phyloP scores from a whole-genome alignment of 2,797 vertebrate genomes.

The Ctenopoma multispine region DNA sequence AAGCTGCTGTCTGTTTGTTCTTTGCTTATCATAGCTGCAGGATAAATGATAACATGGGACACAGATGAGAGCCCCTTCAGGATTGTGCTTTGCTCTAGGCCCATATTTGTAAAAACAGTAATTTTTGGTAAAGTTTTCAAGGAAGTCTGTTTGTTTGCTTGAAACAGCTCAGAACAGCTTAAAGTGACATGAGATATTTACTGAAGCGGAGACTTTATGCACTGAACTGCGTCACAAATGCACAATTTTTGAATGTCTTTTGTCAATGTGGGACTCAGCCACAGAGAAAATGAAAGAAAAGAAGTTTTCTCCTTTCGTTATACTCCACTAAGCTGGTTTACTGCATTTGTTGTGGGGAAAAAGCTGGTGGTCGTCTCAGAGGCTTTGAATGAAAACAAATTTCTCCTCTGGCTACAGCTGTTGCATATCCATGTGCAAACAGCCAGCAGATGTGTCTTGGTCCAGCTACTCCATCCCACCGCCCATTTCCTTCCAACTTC shows the following conservation, averaged over 20 bases:
- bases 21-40: constrained; percentile 54
- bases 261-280: constrained; percentile 54
- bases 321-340: constrained; percentile 67
- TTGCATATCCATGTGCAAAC: constrained; percentile 71
- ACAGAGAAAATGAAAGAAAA: constrained; percentile 50
- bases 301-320: constrained; percentile 57
- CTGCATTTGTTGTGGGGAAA: constrained; percentile 65
- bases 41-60: constrained; percentile 53
- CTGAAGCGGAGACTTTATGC: constrained; percentile 36
- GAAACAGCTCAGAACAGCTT: constrained; percentile 27
- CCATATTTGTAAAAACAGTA: constrained; percentile 16
- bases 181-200: constrained; percentile 46
- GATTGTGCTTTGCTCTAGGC: constrained; percentile 28
- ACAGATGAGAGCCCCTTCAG: constrained; percentile 41
- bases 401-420: constrained; percentile 72
- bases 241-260: constrained; percentile 44
- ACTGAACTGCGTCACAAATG: constrained; percentile 29
- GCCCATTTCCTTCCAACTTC: constrained; percentile 50
- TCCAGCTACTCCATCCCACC: constrained; percentile 56
- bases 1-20: constrained; percentile 44
- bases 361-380: constrained; percentile 65
- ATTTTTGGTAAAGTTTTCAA: constrained; percentile 42
- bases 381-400: constrained; percentile 73
- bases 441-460: constrained; percentile 74
- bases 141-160: constrained; percentile 33